phyloP scores from a whole-genome alignment of 1,140 invertebrate species.

The Bemisia tabaci region DNA sequence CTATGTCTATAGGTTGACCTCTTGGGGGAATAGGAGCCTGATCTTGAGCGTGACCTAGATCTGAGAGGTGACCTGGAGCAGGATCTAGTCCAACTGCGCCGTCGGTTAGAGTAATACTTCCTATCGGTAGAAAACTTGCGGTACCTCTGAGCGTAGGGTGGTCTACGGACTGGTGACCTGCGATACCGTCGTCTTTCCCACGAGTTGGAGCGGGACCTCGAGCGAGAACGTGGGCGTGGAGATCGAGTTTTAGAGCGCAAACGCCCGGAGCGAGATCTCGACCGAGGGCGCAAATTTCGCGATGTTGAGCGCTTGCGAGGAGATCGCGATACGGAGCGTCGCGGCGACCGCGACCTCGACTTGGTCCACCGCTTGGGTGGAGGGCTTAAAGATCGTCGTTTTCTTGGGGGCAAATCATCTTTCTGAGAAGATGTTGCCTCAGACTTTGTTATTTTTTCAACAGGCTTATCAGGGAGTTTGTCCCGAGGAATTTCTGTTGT shows the following conservation, averaged over 20 bases:
- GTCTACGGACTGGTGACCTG: not conserved
- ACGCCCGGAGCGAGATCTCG: constrained; percentile 6
- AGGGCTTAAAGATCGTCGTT: not conserved
- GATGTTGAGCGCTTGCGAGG: no score
- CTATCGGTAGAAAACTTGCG: not conserved
- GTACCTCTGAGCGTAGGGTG: not conserved
- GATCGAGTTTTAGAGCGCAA: constrained; percentile 4
- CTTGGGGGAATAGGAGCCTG: not conserved
- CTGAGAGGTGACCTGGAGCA: constrained; percentile 1
- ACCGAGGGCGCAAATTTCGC: constrained; percentile 9
- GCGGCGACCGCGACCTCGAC: constrained; percentile 11
- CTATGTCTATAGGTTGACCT: constrained; percentile 1
- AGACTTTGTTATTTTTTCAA: no score
- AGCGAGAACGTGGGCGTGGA: not conserved
- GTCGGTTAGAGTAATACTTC: not conserved
- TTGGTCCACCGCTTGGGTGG: not conserved
- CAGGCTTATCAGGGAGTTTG: no score
- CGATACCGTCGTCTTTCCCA: constrained; percentile 1
- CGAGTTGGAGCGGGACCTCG: not conserved
- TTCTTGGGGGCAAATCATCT: no score
- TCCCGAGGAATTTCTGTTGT: no score
- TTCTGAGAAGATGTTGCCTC: no score
- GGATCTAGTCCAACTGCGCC: not conserved
- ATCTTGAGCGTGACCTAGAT: constrained; percentile 4
- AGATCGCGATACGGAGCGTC: no score